These are phyloP conservation scores for Phalacrocorax aristotelis DNA, from an alignment of 2,113 vertebrate genomes.

Conservation along the genomic window DNA sequence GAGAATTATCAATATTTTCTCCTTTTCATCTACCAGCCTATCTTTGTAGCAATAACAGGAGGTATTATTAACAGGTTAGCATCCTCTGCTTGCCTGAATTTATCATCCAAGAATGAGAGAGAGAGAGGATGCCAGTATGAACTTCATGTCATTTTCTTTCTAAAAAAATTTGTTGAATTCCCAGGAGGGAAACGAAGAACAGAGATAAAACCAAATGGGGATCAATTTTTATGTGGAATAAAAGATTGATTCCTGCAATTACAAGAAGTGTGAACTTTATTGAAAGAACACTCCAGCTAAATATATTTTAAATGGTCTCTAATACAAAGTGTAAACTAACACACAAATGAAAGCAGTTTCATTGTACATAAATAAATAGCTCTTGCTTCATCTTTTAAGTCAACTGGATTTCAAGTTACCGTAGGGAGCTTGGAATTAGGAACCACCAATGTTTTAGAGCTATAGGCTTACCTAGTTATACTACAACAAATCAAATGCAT, in stretches of 20 bases:
- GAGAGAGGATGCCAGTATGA: background rate
- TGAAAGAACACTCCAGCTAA: background rate
- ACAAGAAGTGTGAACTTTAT: background rate
- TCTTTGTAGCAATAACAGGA: background rate
- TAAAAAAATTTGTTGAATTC: background rate
- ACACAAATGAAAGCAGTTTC: background rate
- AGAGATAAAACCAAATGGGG: background rate
- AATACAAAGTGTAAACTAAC: background rate
- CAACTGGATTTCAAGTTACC: conserved; percentile 10
- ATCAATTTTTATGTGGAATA: background rate
- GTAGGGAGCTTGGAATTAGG: background rate
- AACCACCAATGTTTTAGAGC: background rate
- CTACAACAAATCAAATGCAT: background rate
- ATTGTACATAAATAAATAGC: conserved; percentile 1
- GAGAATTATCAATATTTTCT: conserved; percentile 7
- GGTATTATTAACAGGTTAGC: background rate
- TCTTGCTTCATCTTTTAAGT: conserved; percentile 8
- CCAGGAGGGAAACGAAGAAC: background rate
- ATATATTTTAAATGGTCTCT: background rate
- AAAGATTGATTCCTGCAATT: background rate
- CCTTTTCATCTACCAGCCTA: background rate
- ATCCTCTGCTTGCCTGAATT: background rate
- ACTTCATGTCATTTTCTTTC: background rate
- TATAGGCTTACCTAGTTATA: background rate
- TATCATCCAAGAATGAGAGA: background rate